These are phyloP conservation scores for Zonotrichia albicollis DNA, from an alignment of 2,797 vertebrate species.

Conservation along the genomic window DNA sequence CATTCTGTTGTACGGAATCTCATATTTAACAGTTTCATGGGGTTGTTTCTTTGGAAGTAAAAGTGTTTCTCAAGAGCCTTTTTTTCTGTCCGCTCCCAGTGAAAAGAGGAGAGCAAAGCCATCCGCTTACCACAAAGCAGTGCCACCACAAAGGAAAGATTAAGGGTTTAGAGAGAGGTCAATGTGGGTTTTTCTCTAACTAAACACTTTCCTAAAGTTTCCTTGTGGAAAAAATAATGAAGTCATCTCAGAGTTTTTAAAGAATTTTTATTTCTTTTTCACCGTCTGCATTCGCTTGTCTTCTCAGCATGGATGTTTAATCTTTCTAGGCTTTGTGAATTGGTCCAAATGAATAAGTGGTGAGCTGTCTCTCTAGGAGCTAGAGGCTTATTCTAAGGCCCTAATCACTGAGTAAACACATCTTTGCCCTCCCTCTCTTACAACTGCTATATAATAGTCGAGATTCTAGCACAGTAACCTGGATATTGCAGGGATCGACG, in stretches of 20 bases:
- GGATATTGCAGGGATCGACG: constrained; percentile 84
- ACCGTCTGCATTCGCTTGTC: constrained; percentile 98
- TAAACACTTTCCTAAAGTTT: constrained; percentile 89
- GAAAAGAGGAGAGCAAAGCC: constrained; percentile 81
- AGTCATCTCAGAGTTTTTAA: constrained; percentile 86
- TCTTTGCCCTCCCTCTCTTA: constrained; percentile 95
- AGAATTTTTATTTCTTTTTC: constrained; percentile 92
- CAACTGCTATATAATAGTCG: constrained; percentile 91
- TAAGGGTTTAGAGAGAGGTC: constrained; percentile 86
- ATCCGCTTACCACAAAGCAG: constrained; percentile 84
- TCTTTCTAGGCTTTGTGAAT: constrained; percentile 99
- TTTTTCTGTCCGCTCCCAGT: constrained; percentile 73
- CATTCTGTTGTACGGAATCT: constrained; percentile 75
- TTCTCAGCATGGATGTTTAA: constrained; percentile 99
- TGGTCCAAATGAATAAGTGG: constrained; percentile 97
- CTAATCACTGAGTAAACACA: constrained; percentile 99
- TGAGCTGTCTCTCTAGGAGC: constrained; percentile 96
- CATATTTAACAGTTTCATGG: constrained; percentile 83
- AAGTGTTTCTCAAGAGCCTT: constrained; percentile 83
- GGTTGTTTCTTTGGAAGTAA: constrained; percentile 82
- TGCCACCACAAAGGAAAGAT: constrained; percentile 85
- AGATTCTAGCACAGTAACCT: constrained; percentile 92
- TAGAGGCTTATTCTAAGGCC: constrained; percentile 99
- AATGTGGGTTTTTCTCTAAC: constrained; percentile 88
- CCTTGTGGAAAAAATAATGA: constrained; percentile 87